These are phyloP conservation scores for Crepidodera aurea DNA, from an alignment of 2,888 invertebrate genomes.

Conservation along the genomic window DNA sequence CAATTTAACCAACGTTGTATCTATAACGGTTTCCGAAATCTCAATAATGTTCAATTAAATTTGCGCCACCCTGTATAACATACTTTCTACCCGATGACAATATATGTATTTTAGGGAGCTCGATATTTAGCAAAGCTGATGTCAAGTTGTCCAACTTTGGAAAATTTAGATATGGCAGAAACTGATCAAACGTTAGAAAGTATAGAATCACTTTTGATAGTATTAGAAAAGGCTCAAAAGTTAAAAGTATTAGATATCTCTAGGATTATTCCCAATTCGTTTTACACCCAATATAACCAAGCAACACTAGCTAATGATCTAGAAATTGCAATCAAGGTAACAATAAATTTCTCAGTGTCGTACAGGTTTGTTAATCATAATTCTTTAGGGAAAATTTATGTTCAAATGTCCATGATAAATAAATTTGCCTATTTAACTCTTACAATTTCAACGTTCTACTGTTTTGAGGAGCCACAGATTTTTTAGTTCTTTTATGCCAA, in stretches of 20 bases:
- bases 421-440: too few relatives aligned
- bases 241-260: conserved; percentile 60
- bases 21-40: too few relatives aligned
- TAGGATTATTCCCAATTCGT: conserved; percentile 55
- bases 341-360: neutral
- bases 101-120: conserved; percentile 61
- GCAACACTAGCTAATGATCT: conserved; percentile 64
- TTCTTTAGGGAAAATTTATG: neutral
- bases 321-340: conserved; percentile 50
- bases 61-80: too few relatives aligned
- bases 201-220: conserved; percentile 64
- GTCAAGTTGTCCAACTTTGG: conserved; percentile 60
- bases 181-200: conserved; percentile 67
- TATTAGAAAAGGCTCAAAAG: conserved; percentile 58
- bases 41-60: too few relatives aligned
- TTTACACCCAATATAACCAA: conserved; percentile 43
- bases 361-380: neutral
- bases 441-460: too few relatives aligned
- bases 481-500: too few relatives aligned
- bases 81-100: too few relatives aligned
- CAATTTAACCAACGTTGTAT: too few relatives aligned
- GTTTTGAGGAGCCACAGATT: too few relatives aligned
- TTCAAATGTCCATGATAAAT: neutral
- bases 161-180: conserved; percentile 67
- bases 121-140: conserved; percentile 65